These are phyloP conservation scores for Turritopsis rubra DNA, from an alignment of 30 jellyfish, hydroid and myxozoan genomes.

Conservation along the genomic window DNA sequence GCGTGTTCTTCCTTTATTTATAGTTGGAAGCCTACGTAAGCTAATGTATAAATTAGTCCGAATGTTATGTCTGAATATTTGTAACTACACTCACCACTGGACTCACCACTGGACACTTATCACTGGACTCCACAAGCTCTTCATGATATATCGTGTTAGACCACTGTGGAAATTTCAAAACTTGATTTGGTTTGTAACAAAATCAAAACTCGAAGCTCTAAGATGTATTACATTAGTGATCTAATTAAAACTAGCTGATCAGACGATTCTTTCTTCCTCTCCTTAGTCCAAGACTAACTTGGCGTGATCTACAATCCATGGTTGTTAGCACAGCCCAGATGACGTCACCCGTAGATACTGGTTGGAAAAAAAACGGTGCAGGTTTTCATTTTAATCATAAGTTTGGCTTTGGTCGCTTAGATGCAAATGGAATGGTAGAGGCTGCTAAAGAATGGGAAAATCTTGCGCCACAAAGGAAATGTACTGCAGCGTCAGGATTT, in stretches of 20 bases:
- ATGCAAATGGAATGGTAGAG: constrained; percentile 86
- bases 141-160: too few species aligned
- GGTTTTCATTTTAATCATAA: constrained; percentile 97
- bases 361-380: constrained; percentile 97
- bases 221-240: too few species aligned
- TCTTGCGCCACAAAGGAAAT: constrained; percentile 72
- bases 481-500: constrained; percentile 87
- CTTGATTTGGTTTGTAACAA: neutral
- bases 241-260: too few species aligned
- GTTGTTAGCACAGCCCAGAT: constrained; percentile 94
- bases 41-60: too few species aligned
- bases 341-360: constrained; percentile 97
- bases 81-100: too few species aligned
- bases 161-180: too few species aligned
- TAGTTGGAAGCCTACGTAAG: too few species aligned
- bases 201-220: neutral
- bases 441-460: constrained; percentile 85
- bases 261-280: neutral
- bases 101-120: too few species aligned
- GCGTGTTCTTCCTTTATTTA: too few species aligned
- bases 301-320: constrained; percentile 94
- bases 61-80: too few species aligned
- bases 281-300: constrained; percentile 66
- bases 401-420: constrained; percentile 98
- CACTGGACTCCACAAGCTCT: too few species aligned